A percentile compares a stretch with the other conserved stretches of the same genome.
Evolutionary conservation across 2,888 invertebrate species (phyloP).

Genomic region (Calephelis perditalis): DNA sequence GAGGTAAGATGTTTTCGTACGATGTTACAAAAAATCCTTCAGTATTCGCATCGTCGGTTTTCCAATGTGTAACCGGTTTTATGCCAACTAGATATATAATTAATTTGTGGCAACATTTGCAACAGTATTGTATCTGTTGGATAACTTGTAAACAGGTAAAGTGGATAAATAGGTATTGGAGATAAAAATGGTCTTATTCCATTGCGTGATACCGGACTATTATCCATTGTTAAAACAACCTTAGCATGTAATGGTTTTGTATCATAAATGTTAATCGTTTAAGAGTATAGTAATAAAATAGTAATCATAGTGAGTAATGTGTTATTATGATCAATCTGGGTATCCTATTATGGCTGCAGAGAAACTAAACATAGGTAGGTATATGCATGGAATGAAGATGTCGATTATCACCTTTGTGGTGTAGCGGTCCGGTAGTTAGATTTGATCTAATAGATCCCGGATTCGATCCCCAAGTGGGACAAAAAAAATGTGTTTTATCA

Average conservation of each 20-base stretch:
- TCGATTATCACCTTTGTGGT: too few relatives aligned
- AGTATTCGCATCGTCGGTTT: conserved; percentile 10
- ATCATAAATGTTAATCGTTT: neutral
- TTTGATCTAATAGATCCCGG: too few relatives aligned
- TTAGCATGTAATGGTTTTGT: neutral
- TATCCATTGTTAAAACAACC: conserved; percentile 6
- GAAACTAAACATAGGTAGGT: too few relatives aligned
- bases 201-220: neutral
- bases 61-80: conserved; percentile 8
- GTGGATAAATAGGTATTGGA: neutral
- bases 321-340: too few relatives aligned
- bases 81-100: conserved; percentile 1
- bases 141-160: conserved; percentile 9
- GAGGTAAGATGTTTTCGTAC: conserved; percentile 3
- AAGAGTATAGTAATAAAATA: too few relatives aligned
- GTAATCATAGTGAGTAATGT: too few relatives aligned
- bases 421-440: too few relatives aligned
- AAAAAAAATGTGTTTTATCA: too few relatives aligned
- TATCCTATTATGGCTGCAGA: too few relatives aligned
- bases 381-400: too few relatives aligned
- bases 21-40: conserved; percentile 9
- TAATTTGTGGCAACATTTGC: neutral
- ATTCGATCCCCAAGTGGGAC: too few relatives aligned
- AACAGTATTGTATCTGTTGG: neutral
- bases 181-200: neutral